Evolutionary conservation across 2,797 vertebrate species (phyloP), one percentile per base, ranked within the genome.

Genomic region (Gallinago stenura): DNA sequence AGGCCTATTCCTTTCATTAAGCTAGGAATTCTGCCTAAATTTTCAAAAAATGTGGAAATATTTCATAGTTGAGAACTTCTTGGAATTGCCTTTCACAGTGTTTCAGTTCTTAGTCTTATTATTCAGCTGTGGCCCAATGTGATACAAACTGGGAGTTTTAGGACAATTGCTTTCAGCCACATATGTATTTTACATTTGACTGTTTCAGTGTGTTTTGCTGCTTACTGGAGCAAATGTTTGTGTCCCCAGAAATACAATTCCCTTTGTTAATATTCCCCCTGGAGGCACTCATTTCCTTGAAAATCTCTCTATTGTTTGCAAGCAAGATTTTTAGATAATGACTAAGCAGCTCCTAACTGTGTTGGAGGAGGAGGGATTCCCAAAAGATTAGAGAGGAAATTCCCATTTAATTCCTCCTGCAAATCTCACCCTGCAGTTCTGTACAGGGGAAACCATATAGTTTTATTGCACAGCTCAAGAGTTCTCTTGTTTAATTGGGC

Each of bases 251-350:
- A 82, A 87, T 87, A 73, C 70, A 87, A 72, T 91, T 90, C 37
- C 54, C 16, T 79, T 95, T 94, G 54, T 95, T 94, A 89, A 64
- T 82, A 90, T 91, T 93, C 83, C 93, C 88, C 56, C 9, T 60
- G 71, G 90, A 89, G 75, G 53, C 77, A 82, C 25, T 79, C 4
- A 82, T 79, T 94, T 93, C 73, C 66, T 71, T 95, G 70, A 90
- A 84, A 95, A 93, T 84, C 7, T 61, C 66, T 57, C 58, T 70
- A 81, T 76, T 83, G 43, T 93, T 95, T 51, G 39, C 72, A 92
- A 77, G 66, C 66, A 92, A 86, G 83, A 90, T 62, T 84, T 84
- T 84, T 72, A 70, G 62, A 33, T 84, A 65, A 84, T 97, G 96
- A 95, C 81, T 94, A 92, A 96, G 78, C 83, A 89, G 78, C 68